Percentiles rank a stretch among this genome's conserved stretches.
Evolutionary conservation across 2,888 invertebrate species (phyloP).

Genomic region (Rhyacophila evoluta): DNA sequence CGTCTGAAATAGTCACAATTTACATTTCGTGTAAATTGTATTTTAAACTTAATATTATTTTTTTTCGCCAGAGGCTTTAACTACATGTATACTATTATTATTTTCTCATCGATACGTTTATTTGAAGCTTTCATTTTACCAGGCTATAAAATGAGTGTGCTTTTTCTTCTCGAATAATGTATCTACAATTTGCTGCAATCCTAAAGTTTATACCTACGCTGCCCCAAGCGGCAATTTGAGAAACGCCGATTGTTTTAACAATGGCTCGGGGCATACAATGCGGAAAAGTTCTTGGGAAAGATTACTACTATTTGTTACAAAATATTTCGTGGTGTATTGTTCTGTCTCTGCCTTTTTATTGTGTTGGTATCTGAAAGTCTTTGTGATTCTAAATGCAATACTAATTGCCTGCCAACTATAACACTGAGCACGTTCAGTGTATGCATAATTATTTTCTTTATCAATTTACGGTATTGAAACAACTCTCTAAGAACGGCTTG

Average conservation of each 20-base stretch:
- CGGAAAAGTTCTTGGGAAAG: background rate
- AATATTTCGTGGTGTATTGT: background rate
- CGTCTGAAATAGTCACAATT: too few species aligned
- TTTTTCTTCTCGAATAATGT: conserved; percentile 16
- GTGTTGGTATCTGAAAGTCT: background rate
- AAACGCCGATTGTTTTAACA: conserved; percentile 20
- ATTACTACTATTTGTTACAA: background rate
- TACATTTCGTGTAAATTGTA: too few species aligned
- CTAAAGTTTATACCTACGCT: background rate
- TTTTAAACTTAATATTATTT: too few species aligned
- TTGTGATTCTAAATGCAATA: background rate
- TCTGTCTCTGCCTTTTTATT: background rate
- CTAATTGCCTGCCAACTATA: too few species aligned
- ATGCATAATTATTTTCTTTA: too few species aligned
- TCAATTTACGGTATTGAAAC: too few species aligned
- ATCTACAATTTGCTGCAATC: conserved; percentile 12
- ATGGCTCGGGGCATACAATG: background rate
- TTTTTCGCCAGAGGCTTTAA: too few species aligned
- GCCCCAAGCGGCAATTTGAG: background rate
- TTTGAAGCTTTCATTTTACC: background rate
- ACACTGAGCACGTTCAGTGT: too few species aligned
- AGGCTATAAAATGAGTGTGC: background rate
- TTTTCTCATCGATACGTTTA: background rate
- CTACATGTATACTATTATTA: background rate
- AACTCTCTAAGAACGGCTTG: too few species aligned